These are phyloP conservation scores for Actinostola sp. DNA, from an alignment of 92 coral and sea anemone species.

Conservation along the genomic window DNA sequence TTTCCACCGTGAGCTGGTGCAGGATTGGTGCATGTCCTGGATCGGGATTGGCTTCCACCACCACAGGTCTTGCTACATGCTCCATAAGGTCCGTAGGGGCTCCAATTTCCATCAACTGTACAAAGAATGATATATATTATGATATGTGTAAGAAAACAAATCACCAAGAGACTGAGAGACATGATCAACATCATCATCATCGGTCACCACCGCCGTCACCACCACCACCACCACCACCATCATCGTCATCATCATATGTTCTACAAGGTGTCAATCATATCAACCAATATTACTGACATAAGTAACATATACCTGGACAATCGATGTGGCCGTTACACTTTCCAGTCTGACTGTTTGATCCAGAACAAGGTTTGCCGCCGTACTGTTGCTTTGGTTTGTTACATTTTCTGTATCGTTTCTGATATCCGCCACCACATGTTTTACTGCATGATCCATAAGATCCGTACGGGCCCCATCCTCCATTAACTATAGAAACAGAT, in stretches of 20 bases:
- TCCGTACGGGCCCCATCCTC: constrained; percentile 1
- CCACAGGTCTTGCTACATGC: constrained; percentile 45
- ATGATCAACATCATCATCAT: not conserved
- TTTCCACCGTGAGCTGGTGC: constrained; percentile 34
- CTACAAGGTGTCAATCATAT: not conserved
- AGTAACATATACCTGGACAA: constrained; percentile 44
- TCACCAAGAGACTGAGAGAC: not conserved
- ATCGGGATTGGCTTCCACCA: constrained; percentile 24
- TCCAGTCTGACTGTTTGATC: constrained; percentile 13
- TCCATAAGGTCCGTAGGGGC: constrained; percentile 33
- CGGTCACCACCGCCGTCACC: too few species aligned
- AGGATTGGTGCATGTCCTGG: constrained; percentile 34
- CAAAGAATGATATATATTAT: too few species aligned
- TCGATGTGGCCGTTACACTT: constrained; percentile 34
- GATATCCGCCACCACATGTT: constrained; percentile 43
- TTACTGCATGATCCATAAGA: constrained; percentile 8
- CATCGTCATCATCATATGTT: not conserved
- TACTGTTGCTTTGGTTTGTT: constrained; percentile 36
- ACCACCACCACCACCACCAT: not conserved
- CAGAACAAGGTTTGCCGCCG: constrained; percentile 42
- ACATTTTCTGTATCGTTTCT: constrained; percentile 40
- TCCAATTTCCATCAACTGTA: constrained; percentile 47
- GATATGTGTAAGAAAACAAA: too few species aligned
- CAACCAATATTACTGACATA: not conserved
- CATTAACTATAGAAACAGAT: too few species aligned